A percentile compares a stretch with the other conserved stretches of the same genome.
Evolutionary conservation across 2,888 invertebrate species (phyloP).

Genomic region (Zygaena filipendulae): DNA sequence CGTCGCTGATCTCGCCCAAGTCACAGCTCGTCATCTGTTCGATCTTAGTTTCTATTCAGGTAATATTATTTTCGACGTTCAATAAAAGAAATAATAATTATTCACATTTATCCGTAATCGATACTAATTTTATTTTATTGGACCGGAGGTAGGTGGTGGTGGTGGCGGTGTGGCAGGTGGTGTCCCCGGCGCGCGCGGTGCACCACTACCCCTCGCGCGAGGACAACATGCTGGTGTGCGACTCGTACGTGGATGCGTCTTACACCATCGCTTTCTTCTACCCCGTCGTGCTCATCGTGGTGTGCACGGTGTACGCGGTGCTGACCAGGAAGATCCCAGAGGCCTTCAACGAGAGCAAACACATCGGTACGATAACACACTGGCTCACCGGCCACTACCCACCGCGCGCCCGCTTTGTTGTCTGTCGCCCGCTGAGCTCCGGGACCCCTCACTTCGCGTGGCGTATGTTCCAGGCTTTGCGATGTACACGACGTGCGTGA

Average conservation of each 20-base stretch:
- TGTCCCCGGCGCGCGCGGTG: conserved; percentile 92
- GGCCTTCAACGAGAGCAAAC: conserved; percentile 97
- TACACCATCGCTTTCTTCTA: conserved; percentile 94
- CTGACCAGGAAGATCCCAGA: conserved; percentile 96
- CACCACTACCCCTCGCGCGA: conserved; percentile 88
- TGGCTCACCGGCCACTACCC: background rate
- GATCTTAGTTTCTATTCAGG: conserved; percentile 88
- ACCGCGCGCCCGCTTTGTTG: background rate
- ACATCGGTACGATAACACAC: conserved; percentile 80
- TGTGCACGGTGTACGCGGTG: conserved; percentile 95
- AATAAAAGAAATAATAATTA: background rate
- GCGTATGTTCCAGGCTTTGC: conserved; percentile 95
- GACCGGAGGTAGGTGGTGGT: conserved; percentile 82
- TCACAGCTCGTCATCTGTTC: conserved; percentile 91
- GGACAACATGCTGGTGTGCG: conserved; percentile 91
- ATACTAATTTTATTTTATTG: too few relatives aligned
- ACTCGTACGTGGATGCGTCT: conserved; percentile 90
- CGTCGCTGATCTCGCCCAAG: conserved; percentile 90
- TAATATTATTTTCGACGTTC: too few relatives aligned
- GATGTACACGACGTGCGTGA: conserved; percentile 98
- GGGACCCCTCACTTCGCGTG: too few relatives aligned
- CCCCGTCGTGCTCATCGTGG: conserved; percentile 87
- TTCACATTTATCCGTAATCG: too few relatives aligned
- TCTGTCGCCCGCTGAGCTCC: too few relatives aligned
- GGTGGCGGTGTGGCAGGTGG: conserved; percentile 89